Percentiles rank a stretch among this genome's conserved stretches.
Evolutionary conservation across 2,888 invertebrate genomes (phyloP).

Genomic region (Blera fallax): DNA sequence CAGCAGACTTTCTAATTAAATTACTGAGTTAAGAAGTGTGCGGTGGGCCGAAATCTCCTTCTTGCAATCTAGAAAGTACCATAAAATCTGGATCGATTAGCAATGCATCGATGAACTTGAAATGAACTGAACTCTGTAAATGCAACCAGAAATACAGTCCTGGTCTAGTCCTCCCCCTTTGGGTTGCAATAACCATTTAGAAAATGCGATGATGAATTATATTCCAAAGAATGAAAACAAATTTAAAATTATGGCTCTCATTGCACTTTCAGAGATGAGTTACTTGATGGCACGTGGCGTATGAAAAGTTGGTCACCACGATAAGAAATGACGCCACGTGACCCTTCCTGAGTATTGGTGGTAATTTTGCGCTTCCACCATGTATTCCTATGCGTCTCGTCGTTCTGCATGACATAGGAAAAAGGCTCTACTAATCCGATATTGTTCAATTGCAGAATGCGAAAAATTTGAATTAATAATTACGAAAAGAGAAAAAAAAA

Average conservation of each 20-base stretch:
- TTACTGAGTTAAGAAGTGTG: constrained; percentile 62
- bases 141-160: constrained; percentile 37
- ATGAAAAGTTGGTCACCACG: constrained; percentile 82
- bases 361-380: constrained; percentile 61
- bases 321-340: constrained; percentile 80
- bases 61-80: constrained; percentile 45
- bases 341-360: constrained; percentile 44
- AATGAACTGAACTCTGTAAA: constrained; percentile 42
- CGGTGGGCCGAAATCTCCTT: constrained; percentile 45
- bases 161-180: not conserved
- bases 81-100: constrained; percentile 71
- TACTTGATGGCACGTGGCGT: constrained; percentile 73
- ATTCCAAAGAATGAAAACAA: constrained; percentile 61
- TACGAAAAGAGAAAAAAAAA: too few species aligned
- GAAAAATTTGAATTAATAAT: not conserved
- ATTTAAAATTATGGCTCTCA: constrained; percentile 65
- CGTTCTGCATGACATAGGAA: not conserved
- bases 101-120: constrained; percentile 72
- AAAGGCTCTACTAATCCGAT: constrained; percentile 8
- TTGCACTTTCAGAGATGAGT: constrained; percentile 60
- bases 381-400: constrained; percentile 21
- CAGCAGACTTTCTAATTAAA: constrained; percentile 65
- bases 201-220: constrained; percentile 64
- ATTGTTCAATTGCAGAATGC: constrained; percentile 5
- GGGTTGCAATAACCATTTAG: constrained; percentile 25